Percentiles rank a stretch among this genome's conserved stretches.
Evolutionary conservation across 2,797 vertebrate species (phyloP).

Genomic region (Betta splendens): DNA sequence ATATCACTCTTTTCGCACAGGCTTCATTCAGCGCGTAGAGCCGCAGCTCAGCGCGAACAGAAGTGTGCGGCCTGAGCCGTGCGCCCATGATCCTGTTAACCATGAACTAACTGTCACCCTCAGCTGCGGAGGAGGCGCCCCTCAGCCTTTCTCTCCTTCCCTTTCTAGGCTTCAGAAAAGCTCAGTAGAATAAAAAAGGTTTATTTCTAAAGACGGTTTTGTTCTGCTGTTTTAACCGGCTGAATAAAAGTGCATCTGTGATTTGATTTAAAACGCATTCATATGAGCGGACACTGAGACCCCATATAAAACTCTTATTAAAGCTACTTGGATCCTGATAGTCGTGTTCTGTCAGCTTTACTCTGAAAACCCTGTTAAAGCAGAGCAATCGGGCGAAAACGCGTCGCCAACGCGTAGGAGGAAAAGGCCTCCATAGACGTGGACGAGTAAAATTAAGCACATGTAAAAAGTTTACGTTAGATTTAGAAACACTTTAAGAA

Average conservation of each 20-base stretch:
- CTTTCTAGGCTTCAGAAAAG: constrained; percentile 86
- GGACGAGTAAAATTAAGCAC: constrained; percentile 26
- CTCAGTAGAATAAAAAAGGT: constrained; percentile 79
- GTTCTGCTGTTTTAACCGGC: constrained; percentile 93
- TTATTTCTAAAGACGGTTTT: constrained; percentile 92
- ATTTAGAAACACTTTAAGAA: not conserved
- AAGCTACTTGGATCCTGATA: constrained; percentile 81
- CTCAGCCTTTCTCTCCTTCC: constrained; percentile 66
- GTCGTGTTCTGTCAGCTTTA: constrained; percentile 79
- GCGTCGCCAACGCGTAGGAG: not conserved
- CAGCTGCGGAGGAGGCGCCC: constrained; percentile 87
- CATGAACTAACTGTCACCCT: constrained; percentile 99
- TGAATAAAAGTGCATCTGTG: constrained; percentile 93
- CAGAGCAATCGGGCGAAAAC: constrained; percentile 57
- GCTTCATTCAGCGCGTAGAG: constrained; percentile 84
- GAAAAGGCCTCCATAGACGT: constrained; percentile 8
- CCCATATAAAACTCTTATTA: constrained; percentile 89
- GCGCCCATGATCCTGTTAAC: constrained; percentile 95
- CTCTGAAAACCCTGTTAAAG: constrained; percentile 76
- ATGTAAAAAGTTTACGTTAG: not conserved
- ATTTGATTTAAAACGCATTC: constrained; percentile 98
- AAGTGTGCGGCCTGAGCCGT: constrained; percentile 88
- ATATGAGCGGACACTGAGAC: constrained; percentile 84
- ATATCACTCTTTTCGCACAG: constrained; percentile 84
- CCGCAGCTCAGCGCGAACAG: constrained; percentile 77